phyloP scores from a whole-genome alignment of 2,888 invertebrate species.

The Neria commutata region DNA sequence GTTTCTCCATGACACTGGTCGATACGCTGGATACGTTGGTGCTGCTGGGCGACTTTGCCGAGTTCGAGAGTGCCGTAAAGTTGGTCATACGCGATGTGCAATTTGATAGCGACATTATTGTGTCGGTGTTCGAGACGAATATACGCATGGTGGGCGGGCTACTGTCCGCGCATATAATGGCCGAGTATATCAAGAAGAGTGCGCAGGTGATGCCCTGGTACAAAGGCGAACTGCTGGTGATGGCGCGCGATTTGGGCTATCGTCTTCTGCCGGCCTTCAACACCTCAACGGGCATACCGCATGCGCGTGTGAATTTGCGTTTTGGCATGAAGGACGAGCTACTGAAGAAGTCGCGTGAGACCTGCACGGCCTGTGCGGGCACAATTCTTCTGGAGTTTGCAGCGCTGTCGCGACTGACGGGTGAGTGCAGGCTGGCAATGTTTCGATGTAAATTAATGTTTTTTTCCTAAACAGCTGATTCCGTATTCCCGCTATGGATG shows the following conservation, averaged over 20 bases:
- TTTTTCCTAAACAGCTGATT: no score
- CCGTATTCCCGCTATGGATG: constrained; percentile 98
- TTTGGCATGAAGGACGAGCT: constrained; percentile 81
- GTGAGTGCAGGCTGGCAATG: no score
- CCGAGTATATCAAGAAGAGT: constrained; percentile 78
- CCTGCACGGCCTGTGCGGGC: constrained; percentile 98
- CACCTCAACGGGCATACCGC: constrained; percentile 95
- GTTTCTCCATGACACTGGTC: constrained; percentile 94
- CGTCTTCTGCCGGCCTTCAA: constrained; percentile 97
- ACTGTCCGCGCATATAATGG: constrained; percentile 89
- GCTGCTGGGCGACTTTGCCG: constrained; percentile 87
- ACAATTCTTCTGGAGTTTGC: constrained; percentile 98
- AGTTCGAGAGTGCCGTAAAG: constrained; percentile 91
- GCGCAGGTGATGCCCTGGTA: constrained; percentile 82
- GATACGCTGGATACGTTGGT: constrained; percentile 94
- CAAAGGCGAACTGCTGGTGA: constrained; percentile 81
- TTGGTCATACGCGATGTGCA: constrained; percentile 84
- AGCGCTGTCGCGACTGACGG: constrained; percentile 89
- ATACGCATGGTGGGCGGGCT: constrained; percentile 96
- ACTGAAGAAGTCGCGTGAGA: constrained; percentile 80
- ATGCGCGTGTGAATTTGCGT: constrained; percentile 89
- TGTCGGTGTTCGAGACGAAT: constrained; percentile 98
- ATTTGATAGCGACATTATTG: constrained; percentile 93
- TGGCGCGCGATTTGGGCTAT: constrained; percentile 93
- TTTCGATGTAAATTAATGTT: no score